These are phyloP conservation scores for Drosophila prostipennis DNA, from an alignment of 2,888 invertebrate species.

Conservation along the genomic window DNA sequence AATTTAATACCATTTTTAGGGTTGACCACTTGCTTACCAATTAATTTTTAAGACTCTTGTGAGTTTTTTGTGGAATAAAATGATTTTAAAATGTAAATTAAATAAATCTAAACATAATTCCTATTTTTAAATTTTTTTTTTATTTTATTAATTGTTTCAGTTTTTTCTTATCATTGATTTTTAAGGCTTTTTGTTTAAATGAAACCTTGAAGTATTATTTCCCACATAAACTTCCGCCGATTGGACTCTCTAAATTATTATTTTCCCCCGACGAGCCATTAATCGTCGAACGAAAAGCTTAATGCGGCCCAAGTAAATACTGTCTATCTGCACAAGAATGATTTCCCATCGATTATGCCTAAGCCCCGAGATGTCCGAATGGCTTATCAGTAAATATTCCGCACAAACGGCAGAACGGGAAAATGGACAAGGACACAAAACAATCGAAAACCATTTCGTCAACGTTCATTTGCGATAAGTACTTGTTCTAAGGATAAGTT, in stretches of 20 bases:
- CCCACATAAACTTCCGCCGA: background rate
- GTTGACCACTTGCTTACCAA: too few relatives aligned
- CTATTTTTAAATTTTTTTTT: too few relatives aligned
- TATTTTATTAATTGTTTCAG: background rate
- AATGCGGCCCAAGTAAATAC: slow-evolving; percentile 6
- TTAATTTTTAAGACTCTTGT: too few relatives aligned
- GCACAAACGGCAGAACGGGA: slow-evolving; percentile 11
- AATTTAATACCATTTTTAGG: too few relatives aligned
- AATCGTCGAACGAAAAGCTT: slow-evolving; percentile 24
- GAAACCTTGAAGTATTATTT: background rate
- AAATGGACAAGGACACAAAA: slow-evolving; percentile 9
- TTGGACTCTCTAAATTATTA: background rate
- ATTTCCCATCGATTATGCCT: slow-evolving; percentile 40
- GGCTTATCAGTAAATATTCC: slow-evolving; percentile 34
- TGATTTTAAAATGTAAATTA: too few relatives aligned
- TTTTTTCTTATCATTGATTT: background rate
- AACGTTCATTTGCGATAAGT: slow-evolving; percentile 45
- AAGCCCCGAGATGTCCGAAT: slow-evolving; percentile 31
- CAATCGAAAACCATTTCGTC: slow-evolving; percentile 39
- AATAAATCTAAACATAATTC: too few relatives aligned
- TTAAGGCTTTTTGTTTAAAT: background rate
- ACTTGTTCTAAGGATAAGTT: slow-evolving; percentile 29
- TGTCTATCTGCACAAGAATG: slow-evolving; percentile 15
- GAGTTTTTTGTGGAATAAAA: too few relatives aligned
- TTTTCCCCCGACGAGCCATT: slow-evolving; percentile 9